Percentiles rank a stretch among this genome's conserved stretches.
Conservation (phyloP, 2,797 vertebrate species). For the Cheirogaleus major region DNA sequence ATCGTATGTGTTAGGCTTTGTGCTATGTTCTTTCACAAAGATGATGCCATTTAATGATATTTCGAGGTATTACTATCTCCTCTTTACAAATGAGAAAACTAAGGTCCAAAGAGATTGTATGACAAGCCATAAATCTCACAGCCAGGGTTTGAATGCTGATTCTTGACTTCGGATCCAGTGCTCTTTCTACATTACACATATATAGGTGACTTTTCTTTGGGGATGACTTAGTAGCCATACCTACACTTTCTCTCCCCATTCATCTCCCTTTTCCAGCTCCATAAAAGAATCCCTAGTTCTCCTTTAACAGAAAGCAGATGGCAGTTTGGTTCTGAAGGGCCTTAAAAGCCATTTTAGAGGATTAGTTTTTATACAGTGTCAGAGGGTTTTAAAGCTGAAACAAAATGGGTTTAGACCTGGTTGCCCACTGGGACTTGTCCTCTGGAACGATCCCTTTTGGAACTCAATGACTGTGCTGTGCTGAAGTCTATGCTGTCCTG, state of each 20-base stretch:
- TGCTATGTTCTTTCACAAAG: neutral
- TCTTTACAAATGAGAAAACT: neutral
- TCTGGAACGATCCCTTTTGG: neutral
- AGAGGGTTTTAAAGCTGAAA: neutral
- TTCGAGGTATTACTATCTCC: neutral
- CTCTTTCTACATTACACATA: neutral
- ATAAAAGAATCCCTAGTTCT: neutral
- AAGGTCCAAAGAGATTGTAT: neutral
- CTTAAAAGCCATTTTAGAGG: neutral
- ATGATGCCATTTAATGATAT: neutral
- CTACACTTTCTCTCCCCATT: neutral
- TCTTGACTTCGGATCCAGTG: neutral
- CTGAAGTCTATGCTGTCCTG: neutral
- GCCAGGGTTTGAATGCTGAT: neutral
- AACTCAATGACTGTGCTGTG: neutral
- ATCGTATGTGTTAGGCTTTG: neutral
- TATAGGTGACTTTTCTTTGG: neutral
- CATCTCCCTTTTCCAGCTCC: neutral
- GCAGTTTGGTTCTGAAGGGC: neutral
- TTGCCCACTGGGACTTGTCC: neutral
- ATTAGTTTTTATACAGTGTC: neutral
- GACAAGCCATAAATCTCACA: neutral
- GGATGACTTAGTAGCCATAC: neutral
- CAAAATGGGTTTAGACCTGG: neutral
- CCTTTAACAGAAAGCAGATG: neutral